Base-by-base conservation (phyloP, 2,113 vertebrate species). In the Tursiops truncatus region DNA sequence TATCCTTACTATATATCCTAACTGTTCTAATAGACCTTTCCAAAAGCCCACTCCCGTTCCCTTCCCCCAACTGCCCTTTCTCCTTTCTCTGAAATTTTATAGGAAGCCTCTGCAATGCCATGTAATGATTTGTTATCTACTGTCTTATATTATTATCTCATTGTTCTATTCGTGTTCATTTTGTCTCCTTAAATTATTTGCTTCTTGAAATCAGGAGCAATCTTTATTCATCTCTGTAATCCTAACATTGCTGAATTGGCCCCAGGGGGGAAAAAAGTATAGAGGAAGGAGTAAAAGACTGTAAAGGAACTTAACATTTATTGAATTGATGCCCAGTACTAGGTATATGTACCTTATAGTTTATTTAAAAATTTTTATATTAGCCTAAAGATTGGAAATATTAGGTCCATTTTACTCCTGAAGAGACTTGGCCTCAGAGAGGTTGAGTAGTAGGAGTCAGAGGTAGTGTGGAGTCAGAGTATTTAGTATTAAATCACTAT, bases 11-110 rank as follows among this genome's bases (percentile, higher is more conserved):
- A 53, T 33, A 21, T 41, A 56, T 53, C 62, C 8, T 88, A 76
- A 80, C 26, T 89, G 44, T 92, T 77, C 11, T 86, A 94, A 71
- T 44, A 92, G 41, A 17, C 14, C 20, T 95, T 89, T 89, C 89
- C 28, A 91, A 74, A 77, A 91, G 26, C 28, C 23, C 17, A 63
- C 47, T 83, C 8, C 50, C 31, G 13, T 93, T 7, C 9, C 41
- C 44, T 56, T 41, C 18, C 8, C 14, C 53, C 36, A 70, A 50
- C 10, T 74, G 41, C 47, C 21, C 21, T 87, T 82, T 95, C 33
- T 71, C 47, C 41, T 96, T 91, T 92, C 58, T 95, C 33, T 89
- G 62, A 95, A 89, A 83, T 87, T 88, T 53, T 91, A 31, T 81
- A 21, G 71, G 77, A 95, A 87, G 31, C 13, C 6, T 73, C 33